Conservation (phyloP, 2,797 vertebrate species). For the Bryconaethiops microstoma region DNA sequence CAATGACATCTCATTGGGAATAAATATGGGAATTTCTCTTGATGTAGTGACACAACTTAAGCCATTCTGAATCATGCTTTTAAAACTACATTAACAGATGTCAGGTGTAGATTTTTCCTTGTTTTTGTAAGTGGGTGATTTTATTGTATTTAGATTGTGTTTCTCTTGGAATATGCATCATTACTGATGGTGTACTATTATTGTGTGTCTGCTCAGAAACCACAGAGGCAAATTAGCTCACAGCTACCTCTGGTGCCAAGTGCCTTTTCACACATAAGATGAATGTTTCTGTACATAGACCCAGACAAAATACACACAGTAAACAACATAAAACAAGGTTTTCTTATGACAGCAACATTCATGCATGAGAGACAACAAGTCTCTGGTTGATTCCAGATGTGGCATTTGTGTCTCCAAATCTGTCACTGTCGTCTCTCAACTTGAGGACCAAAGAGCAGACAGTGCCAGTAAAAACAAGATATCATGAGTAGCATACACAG, state of each 20-base stretch:
- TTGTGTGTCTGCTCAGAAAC: background rate
- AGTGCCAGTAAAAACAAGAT: background rate
- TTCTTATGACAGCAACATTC: background rate
- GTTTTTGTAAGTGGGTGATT: no score
- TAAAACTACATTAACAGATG: no score
- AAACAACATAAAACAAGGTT: background rate
- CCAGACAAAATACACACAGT: background rate
- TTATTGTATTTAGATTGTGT: background rate
- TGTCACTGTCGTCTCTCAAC: constrained; percentile 6
- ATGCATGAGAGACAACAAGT: background rate
- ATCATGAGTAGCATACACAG: background rate
- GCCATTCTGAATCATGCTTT: no score
- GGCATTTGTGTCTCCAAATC: background rate
- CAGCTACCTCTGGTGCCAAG: background rate
- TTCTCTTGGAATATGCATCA: background rate
- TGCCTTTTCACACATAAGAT: background rate
- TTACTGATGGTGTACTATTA: background rate
- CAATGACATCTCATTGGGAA: no score
- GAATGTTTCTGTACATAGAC: background rate
- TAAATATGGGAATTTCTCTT: no score
- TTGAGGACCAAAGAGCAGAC: background rate
- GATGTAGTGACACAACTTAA: no score
- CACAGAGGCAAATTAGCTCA: background rate
- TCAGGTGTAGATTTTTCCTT: no score
- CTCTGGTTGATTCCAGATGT: background rate